Evolutionary conservation across 2,113 vertebrate genomes (phyloP), one percentile per base, ranked within the genome.

Genomic region (Phalacrocorax carbo): DNA sequence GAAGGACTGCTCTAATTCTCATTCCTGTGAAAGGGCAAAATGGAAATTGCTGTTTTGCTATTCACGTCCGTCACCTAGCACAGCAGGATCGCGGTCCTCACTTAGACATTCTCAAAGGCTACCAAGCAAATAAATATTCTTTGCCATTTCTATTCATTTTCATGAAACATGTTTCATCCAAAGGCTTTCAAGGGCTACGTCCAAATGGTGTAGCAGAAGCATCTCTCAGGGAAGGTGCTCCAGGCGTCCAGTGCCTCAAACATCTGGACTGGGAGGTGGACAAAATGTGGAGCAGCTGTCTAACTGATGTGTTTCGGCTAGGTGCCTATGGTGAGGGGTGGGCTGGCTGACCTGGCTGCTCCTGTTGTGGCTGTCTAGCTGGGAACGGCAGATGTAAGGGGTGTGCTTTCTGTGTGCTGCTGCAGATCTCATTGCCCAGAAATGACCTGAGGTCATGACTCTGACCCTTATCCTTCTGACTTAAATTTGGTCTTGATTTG

Each of bases 11-110:
- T 65, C 70, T 89, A 72, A 90, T 89, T 91, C 46, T 72, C 1
- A 0, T 69, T 91, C 54, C 54, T 46, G 49, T 52, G 82, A 95
- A 94, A 93, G 66, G 46, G 34, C 52, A 94, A 79, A 91, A 93
- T 94, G 84, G 49, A 90, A 94, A 94, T 91, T 77, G 38, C 58
- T 87, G 84, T 21, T 93, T 85, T 77, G 57, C 69, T 91, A 12
- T 82, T 95, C 54, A 79, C 2, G 4, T 3, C 5, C 84, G 87
- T 88, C 91, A 82, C 66, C 75, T 66, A 71, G 73, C 87, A 87
- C 78, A 94, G 80, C 55, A 78, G 83, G 91, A 65, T 36, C 40
- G 49, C n/a, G 14, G 18, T 89, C 52, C 40, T 87, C 15, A 3
- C 73, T 84, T 72, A 76, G 44, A 76, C 20, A 86, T 73, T 75